These are phyloP conservation scores for Coenonympha arcania DNA, from an alignment of 2,888 invertebrate genomes.

Conservation along the genomic window DNA sequence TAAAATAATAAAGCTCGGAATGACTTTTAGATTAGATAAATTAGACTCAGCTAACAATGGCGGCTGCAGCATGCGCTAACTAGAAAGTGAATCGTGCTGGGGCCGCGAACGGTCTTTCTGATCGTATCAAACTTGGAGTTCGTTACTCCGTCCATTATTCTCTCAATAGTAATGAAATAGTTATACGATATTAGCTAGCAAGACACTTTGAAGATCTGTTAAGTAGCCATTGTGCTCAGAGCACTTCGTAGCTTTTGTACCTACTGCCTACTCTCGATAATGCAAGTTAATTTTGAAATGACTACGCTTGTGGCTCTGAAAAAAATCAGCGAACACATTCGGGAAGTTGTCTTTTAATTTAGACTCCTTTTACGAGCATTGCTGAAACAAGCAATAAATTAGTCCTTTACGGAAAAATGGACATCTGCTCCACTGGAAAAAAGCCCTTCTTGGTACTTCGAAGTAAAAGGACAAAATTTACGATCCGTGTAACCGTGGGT, in stretches of 20 bases:
- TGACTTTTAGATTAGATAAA: constrained; percentile 60
- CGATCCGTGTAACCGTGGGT: constrained; percentile 68
- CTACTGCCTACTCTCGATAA: background rate
- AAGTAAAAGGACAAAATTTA: constrained; percentile 72
- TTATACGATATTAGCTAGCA: constrained; percentile 26
- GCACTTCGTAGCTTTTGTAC: background rate
- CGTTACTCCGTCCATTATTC: constrained; percentile 60
- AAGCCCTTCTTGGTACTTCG: constrained; percentile 50
- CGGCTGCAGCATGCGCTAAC: constrained; percentile 44
- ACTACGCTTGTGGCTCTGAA: constrained; percentile 18
- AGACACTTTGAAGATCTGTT: constrained; percentile 7
- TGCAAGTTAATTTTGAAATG: background rate
- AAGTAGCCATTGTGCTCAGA: constrained; percentile 1
- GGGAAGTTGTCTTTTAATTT: constrained; percentile 53
- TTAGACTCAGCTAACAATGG: constrained; percentile 61
- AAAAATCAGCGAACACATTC: constrained; percentile 52
- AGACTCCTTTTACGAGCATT: constrained; percentile 55
- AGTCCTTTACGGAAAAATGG: constrained; percentile 65
- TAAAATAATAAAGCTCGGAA: constrained; percentile 35
- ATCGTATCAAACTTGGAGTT: constrained; percentile 59
- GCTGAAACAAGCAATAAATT: constrained; percentile 67
- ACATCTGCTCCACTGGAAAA: constrained; percentile 66
- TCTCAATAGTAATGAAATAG: constrained; percentile 56
- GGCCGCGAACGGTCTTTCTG: constrained; percentile 57
- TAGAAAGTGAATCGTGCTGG: constrained; percentile 63